Conservation (phyloP, 2,797 vertebrate species). For the Numenius phaeopus region DNA sequence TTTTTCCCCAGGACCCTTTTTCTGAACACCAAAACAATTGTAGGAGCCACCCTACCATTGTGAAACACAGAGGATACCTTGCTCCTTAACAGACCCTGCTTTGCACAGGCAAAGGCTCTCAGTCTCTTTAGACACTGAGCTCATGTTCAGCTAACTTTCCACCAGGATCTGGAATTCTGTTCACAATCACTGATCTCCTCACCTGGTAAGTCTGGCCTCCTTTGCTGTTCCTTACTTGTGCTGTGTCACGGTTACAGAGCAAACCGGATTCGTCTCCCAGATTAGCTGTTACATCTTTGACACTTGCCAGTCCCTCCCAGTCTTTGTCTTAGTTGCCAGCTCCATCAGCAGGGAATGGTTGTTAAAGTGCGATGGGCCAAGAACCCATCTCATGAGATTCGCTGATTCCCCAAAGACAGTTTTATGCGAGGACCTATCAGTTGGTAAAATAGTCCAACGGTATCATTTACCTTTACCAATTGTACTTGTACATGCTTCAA, state of each 20-base stretch:
- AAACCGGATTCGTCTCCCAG: fast-evolving
- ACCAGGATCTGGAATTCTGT: background rate
- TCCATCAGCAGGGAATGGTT: background rate
- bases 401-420: background rate
- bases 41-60: background rate
- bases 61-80: background rate
- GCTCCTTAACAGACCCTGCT: background rate
- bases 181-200: background rate
- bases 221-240: background rate
- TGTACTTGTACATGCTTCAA: background rate
- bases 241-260: background rate
- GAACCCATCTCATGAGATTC: background rate
- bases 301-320: background rate
- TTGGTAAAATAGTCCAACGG: background rate
- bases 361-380: background rate
- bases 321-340: background rate
- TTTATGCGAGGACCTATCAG: background rate
- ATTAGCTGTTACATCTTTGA: background rate
- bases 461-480: background rate
- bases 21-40: background rate
- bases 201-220: background rate
- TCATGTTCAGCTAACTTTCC: background rate
- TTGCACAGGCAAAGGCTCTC: background rate
- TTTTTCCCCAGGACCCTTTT: background rate
- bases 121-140: background rate